Evolutionary conservation across 2,888 invertebrate genomes (phyloP).

Genomic region (Chelonus formosanus): DNA sequence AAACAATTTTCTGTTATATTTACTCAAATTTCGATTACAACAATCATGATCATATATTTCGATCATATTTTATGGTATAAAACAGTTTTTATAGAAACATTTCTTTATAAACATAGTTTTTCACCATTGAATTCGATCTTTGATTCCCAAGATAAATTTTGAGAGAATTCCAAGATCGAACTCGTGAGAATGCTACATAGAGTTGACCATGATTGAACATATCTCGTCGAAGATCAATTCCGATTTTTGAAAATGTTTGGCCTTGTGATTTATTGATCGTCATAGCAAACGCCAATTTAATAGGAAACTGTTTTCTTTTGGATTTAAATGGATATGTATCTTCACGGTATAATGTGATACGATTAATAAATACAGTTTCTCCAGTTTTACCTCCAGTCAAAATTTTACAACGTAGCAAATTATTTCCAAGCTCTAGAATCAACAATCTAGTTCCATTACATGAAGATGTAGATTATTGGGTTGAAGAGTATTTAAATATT

Average conservation of each 20-base stretch:
- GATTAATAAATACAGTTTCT: too few species aligned
- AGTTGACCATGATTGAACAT: conserved; percentile 40
- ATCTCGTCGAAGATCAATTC: conserved; percentile 36
- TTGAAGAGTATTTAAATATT: conserved; percentile 2
- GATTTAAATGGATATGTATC: too few species aligned
- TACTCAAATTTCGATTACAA: too few species aligned
- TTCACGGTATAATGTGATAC: neutral
- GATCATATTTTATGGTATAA: too few species aligned
- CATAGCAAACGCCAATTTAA: conserved; percentile 42
- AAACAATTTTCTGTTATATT: too few species aligned
- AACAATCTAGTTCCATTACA: conserved; percentile 34
- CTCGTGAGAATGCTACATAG: conserved; percentile 36
- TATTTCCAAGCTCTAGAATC: conserved; percentile 1
- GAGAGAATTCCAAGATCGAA: conserved; percentile 36
- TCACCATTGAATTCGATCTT: too few species aligned
- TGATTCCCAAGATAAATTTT: neutral
- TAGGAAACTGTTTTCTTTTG: conserved; percentile 37
- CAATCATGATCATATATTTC: too few species aligned
- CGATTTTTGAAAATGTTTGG: conserved; percentile 37
- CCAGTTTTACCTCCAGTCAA: conserved; percentile 9
- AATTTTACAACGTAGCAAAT: conserved; percentile 36
- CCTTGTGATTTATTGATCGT: conserved; percentile 42
- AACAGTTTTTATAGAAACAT: too few species aligned
- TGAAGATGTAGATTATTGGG: neutral
- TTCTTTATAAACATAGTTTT: too few species aligned